phyloP scores from a whole-genome alignment of 2,797 vertebrate species.

The Denticeps clupeoides region DNA sequence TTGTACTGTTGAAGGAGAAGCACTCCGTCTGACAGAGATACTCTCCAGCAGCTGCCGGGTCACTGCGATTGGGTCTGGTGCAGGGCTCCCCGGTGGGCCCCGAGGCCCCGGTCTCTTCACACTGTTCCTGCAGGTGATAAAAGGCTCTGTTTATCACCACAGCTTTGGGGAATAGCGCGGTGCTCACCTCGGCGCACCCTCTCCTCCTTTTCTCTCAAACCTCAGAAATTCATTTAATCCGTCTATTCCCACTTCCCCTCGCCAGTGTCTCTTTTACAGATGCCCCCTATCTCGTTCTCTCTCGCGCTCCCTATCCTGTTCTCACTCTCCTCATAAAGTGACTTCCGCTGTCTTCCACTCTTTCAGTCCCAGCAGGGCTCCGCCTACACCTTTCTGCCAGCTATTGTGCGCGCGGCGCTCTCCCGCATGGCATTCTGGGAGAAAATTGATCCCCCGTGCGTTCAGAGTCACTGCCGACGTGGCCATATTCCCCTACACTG shows the following conservation, averaged over 20 bases:
- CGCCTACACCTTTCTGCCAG: slow-evolving; percentile 25
- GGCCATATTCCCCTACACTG: too few relatives aligned
- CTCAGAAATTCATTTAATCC: slow-evolving; percentile 26
- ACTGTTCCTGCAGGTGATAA: slow-evolving; percentile 33
- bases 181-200: slow-evolving; percentile 25
- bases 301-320: slow-evolving; percentile 7
- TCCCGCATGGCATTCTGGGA: slow-evolving; percentile 1
- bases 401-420: not conserved
- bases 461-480: slow-evolving; percentile 1
- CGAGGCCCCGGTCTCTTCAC: slow-evolving; percentile 26
- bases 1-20: too few relatives aligned
- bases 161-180: slow-evolving; percentile 29
- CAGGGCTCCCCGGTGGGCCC: slow-evolving; percentile 32
- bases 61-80: slow-evolving; percentile 7
- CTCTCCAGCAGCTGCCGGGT: too few relatives aligned
- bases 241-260: slow-evolving; percentile 20
- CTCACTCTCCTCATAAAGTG: not conserved
- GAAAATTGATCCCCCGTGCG: slow-evolving; percentile 7
- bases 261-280: slow-evolving; percentile 31
- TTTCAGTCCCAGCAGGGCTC: slow-evolving; percentile 38
- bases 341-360: slow-evolving; percentile 5
- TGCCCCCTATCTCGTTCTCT: slow-evolving; percentile 17
- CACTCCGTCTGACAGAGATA: too few relatives aligned
- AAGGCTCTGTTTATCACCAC: slow-evolving; percentile 32
- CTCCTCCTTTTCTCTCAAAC: slow-evolving; percentile 16